These are phyloP conservation scores for Sycophaga agraensis DNA, from an alignment of 1,140 invertebrate genomes.

Conservation along the genomic window DNA sequence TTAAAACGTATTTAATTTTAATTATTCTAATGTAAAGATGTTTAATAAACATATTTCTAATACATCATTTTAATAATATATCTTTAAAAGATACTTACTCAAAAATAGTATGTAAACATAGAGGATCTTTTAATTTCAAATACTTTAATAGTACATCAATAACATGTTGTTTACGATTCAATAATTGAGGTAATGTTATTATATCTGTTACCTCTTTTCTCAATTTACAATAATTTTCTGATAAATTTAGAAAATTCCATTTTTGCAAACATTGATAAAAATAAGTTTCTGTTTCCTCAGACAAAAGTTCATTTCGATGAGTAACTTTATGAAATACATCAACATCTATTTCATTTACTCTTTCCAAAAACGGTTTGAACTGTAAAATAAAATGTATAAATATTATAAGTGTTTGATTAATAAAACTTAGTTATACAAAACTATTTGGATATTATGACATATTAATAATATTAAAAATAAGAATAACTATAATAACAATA, in stretches of 20 bases:
- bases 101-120: slow-evolving; percentile 77
- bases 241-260: slow-evolving; percentile 84
- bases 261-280: slow-evolving; percentile 82
- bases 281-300: slow-evolving; percentile 71
- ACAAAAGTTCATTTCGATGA: slow-evolving; percentile 69
- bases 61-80: background rate
- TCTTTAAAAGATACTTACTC: slow-evolving; percentile 66
- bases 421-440: slow-evolving; percentile 27
- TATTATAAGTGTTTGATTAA: slow-evolving; percentile 23
- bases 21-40: no score
- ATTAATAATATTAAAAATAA: no score
- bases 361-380: slow-evolving; percentile 85
- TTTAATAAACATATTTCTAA: slow-evolving; percentile 9
- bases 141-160: slow-evolving; percentile 71
- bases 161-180: slow-evolving; percentile 77
- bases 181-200: slow-evolving; percentile 75
- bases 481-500: no score
- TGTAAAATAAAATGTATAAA: slow-evolving; percentile 46
- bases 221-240: slow-evolving; percentile 77
- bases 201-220: slow-evolving; percentile 71
- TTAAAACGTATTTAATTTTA: no score
- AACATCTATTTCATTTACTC: slow-evolving; percentile 80
- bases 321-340: slow-evolving; percentile 75
- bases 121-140: slow-evolving; percentile 67
- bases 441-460: slow-evolving; percentile 14